These are phyloP conservation scores for Paralvinella palmiformis DNA, from an alignment of 1,140 invertebrate genomes.

Conservation along the genomic window DNA sequence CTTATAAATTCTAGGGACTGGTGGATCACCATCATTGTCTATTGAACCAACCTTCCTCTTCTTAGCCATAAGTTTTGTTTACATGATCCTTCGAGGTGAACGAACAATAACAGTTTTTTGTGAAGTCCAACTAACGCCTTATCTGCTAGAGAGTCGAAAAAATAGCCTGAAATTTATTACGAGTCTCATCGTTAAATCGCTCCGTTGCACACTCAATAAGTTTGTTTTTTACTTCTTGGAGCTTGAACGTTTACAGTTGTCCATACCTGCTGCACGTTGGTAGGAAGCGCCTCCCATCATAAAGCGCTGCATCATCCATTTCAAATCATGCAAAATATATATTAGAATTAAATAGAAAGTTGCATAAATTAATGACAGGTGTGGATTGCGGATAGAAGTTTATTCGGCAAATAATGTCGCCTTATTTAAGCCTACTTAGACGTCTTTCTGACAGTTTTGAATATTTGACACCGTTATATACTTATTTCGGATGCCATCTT, in stretches of 20 bases:
- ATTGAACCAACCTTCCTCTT: background rate
- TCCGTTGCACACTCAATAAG: background rate
- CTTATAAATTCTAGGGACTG: background rate
- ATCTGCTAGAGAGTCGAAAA: background rate
- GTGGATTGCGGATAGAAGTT: too few species aligned
- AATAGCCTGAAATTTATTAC: background rate
- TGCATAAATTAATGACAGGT: too few species aligned
- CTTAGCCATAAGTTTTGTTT: slow-evolving; percentile 1
- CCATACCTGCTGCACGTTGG: background rate
- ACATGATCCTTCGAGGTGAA: background rate
- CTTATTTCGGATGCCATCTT: too few species aligned
- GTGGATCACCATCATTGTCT: background rate
- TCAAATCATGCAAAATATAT: too few species aligned
- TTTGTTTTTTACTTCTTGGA: background rate
- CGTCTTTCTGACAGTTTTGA: too few species aligned
- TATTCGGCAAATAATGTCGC: too few species aligned
- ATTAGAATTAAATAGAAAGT: too few species aligned
- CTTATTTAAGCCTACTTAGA: too few species aligned
- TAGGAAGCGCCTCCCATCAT: too few species aligned
- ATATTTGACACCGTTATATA: too few species aligned
- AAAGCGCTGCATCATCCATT: too few species aligned
- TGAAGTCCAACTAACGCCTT: background rate
- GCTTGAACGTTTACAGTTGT: background rate
- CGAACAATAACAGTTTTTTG: slow-evolving; percentile 1
- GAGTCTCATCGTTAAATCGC: background rate